These are phyloP conservation scores for Lamprologus tigripictilis DNA, from an alignment of 2,113 vertebrate genomes.

Conservation along the genomic window DNA sequence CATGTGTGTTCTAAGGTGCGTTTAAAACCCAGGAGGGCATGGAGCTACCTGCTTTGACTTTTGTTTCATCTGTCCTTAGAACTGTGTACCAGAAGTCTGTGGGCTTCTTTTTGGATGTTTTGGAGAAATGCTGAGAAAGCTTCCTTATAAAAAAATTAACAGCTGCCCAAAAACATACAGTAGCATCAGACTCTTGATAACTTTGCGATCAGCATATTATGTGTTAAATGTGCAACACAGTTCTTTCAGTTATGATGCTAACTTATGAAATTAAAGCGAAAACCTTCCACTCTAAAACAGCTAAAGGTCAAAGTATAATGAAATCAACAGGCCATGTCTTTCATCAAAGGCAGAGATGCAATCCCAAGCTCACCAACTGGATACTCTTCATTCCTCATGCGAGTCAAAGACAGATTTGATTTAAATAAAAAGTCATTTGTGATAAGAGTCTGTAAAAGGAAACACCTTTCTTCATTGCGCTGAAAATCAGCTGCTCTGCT, in stretches of 20 bases:
- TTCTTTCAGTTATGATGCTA: background rate
- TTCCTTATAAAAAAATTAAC: background rate
- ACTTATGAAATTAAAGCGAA: background rate
- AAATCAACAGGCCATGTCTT: background rate
- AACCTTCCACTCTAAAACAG: background rate
- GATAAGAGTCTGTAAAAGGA: background rate
- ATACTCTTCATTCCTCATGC: background rate
- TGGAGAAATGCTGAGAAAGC: background rate
- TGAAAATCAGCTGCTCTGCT: background rate
- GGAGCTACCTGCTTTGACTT: background rate
- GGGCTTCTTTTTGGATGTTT: background rate
- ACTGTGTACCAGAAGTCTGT: background rate
- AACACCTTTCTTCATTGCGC: background rate
- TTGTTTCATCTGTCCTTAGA: background rate
- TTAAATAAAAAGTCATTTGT: background rate
- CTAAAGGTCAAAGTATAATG: background rate
- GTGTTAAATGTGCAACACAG: background rate
- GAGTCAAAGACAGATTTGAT: background rate
- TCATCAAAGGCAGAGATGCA: background rate
- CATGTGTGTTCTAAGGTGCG: background rate
- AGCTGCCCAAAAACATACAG: background rate
- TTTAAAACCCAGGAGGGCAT: background rate
- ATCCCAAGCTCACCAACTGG: background rate
- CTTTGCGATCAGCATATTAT: background rate
- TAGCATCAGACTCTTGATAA: background rate